phyloP scores from a whole-genome alignment of 2,888 invertebrate genomes.

The Tetragnatha montana region DNA sequence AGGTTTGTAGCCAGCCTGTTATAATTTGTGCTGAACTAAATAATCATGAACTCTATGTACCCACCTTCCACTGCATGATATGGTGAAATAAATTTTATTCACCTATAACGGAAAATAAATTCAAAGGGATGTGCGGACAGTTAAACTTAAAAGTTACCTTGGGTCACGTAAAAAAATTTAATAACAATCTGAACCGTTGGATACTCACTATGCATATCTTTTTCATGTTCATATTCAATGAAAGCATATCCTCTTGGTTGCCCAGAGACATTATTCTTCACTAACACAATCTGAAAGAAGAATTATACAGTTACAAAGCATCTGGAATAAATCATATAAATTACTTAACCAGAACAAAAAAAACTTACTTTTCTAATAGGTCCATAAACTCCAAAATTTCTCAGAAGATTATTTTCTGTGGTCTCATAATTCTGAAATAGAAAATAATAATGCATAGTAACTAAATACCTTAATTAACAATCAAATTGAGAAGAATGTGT shows the following conservation, averaged over 20 bases:
- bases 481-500: too few species aligned
- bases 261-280: slow-evolving; percentile 88
- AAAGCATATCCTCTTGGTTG: slow-evolving; percentile 99
- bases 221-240: slow-evolving; percentile 99
- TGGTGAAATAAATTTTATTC: slow-evolving; percentile 45
- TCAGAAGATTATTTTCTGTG: slow-evolving; percentile 95
- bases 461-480: too few species aligned
- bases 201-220: slow-evolving; percentile 99
- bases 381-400: slow-evolving; percentile 99
- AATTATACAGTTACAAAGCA: too few species aligned
- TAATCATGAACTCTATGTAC: slow-evolving; percentile 50
- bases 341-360: neutral
- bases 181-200: neutral
- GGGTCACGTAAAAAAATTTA: slow-evolving; percentile 8
- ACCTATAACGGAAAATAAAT: slow-evolving; percentile 57
- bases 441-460: neutral
- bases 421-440: slow-evolving; percentile 95
- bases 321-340: too few species aligned
- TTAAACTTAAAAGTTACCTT: slow-evolving; percentile 8
- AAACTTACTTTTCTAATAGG: slow-evolving; percentile 91
- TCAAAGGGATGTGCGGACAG: slow-evolving; percentile 3
- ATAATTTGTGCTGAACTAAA: slow-evolving; percentile 57
- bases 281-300: slow-evolving; percentile 87
- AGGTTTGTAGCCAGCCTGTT: slow-evolving; percentile 55
- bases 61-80: slow-evolving; percentile 51